A percentile compares a stretch with the other conserved stretches of the same genome.
Evolutionary conservation across 2,797 vertebrate species (phyloP).

Genomic region (Thaleichthys pacificus): DNA sequence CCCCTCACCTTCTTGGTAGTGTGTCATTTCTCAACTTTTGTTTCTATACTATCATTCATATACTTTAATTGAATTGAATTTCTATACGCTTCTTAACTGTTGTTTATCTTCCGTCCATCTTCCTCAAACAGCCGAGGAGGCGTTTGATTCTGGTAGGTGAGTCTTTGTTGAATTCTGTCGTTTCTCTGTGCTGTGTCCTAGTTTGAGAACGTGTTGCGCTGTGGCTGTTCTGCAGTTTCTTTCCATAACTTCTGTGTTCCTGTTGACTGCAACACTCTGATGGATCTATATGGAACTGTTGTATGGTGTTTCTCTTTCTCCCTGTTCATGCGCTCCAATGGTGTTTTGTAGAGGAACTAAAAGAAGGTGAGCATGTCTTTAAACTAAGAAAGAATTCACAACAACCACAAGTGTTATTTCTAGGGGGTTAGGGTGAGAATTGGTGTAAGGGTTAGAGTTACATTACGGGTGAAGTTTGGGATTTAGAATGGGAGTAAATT

Average conservation of each 20-base stretch:
- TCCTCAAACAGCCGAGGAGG: slow-evolving; percentile 86
- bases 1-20: not conserved
- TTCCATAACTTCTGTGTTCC: too few relatives aligned
- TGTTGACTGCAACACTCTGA: too few relatives aligned
- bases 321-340: slow-evolving; percentile 8
- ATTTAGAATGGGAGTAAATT: too few relatives aligned
- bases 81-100: not conserved
- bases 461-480: too few relatives aligned
- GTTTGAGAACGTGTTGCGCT: not conserved
- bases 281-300: slow-evolving; percentile 8
- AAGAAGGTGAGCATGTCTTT: slow-evolving; percentile 80
- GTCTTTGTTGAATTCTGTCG: slow-evolving; percentile 57
- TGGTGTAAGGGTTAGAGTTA: too few relatives aligned
- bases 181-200: not conserved
- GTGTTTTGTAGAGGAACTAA: slow-evolving; percentile 84
- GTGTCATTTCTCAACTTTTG: not conserved
- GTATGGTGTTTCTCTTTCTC: not conserved
- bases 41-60: not conserved
- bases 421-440: too few relatives aligned
- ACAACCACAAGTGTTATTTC: too few relatives aligned
- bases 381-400: slow-evolving; percentile 65
- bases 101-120: slow-evolving; percentile 30
- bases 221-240: not conserved
- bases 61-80: not conserved
- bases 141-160: slow-evolving; percentile 96